phyloP scores from a whole-genome alignment of 64 coral and sea anemone species.

The Hydrozoanthus tunicans region DNA sequence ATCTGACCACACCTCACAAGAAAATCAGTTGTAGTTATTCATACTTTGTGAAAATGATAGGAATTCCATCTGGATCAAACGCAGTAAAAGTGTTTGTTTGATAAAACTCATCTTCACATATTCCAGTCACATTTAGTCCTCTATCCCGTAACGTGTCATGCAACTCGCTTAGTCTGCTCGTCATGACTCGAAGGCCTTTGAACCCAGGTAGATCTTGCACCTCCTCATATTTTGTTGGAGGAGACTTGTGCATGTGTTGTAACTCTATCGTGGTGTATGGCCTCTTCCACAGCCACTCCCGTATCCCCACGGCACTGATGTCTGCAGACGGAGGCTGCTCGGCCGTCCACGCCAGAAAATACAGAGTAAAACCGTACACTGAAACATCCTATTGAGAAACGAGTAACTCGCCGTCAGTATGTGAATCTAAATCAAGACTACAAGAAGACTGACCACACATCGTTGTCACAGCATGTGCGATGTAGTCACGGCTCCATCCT shows the following conservation, averaged over 20 bases:
- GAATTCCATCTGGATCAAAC: slow-evolving; percentile 41
- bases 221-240: slow-evolving; percentile 8
- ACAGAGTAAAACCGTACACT: slow-evolving; percentile 48
- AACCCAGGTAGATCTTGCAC: background rate
- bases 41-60: slow-evolving; percentile 38
- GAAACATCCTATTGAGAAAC: slow-evolving; percentile 24
- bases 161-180: background rate
- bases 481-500: no score
- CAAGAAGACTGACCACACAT: no score
- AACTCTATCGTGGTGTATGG: slow-evolving; percentile 64
- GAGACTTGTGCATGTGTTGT: slow-evolving; percentile 35
- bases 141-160: background rate
- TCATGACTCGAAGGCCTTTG: slow-evolving; percentile 38
- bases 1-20: background rate
- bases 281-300: slow-evolving; percentile 72
- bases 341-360: slow-evolving; percentile 71
- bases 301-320: slow-evolving; percentile 34
- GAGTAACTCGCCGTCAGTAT: background rate
- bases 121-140: background rate
- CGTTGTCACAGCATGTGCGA: no score
- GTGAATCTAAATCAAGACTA: background rate
- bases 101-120: slow-evolving; percentile 24
- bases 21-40: background rate
- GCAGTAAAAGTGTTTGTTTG: slow-evolving; percentile 29
- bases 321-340: slow-evolving; percentile 54